Percentiles rank a stretch among this genome's conserved stretches.
phyloP scores from a whole-genome alignment of 2,888 invertebrate species.

The Serrognathus titanus region DNA sequence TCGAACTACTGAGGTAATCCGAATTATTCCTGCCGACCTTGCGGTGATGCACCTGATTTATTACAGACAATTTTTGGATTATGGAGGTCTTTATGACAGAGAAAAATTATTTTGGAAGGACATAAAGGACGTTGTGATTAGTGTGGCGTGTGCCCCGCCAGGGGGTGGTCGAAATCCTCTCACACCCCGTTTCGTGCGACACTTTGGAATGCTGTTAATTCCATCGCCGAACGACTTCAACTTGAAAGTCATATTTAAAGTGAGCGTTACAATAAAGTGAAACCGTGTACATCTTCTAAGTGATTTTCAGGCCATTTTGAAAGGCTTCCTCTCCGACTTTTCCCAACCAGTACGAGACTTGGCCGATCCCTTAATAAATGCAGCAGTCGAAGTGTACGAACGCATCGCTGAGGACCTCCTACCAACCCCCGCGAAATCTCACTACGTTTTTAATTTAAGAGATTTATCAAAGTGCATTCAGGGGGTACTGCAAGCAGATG shows the following conservation, averaged over 20 bases:
- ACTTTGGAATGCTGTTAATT: constrained; percentile 82
- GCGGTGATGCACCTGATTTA: background rate
- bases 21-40: too few relatives aligned
- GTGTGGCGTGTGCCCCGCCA: constrained; percentile 85
- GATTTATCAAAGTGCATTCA: constrained; percentile 89
- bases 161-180: constrained; percentile 87
- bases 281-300: too few relatives aligned
- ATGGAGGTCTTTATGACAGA: constrained; percentile 80
- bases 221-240: constrained; percentile 76
- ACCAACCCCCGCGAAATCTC: constrained; percentile 88
- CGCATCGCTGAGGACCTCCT: constrained; percentile 75
- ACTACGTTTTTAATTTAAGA: constrained; percentile 89
- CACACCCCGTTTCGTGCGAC: constrained; percentile 79
- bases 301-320: constrained; percentile 58
- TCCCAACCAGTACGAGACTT: constrained; percentile 64
- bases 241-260: constrained; percentile 74
- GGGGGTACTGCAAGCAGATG: constrained; percentile 82
- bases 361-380: constrained; percentile 71
- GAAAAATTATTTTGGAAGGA: constrained; percentile 87
- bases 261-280: constrained; percentile 26
- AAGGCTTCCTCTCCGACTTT: constrained; percentile 78
- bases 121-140: constrained; percentile 77
- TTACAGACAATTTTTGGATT: constrained; percentile 68
- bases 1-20: constrained; percentile 74
- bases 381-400: constrained; percentile 80